These are phyloP conservation scores for Galaxea fascicularis DNA, from an alignment of 92 coral and sea anemone species.

Conservation along the genomic window DNA sequence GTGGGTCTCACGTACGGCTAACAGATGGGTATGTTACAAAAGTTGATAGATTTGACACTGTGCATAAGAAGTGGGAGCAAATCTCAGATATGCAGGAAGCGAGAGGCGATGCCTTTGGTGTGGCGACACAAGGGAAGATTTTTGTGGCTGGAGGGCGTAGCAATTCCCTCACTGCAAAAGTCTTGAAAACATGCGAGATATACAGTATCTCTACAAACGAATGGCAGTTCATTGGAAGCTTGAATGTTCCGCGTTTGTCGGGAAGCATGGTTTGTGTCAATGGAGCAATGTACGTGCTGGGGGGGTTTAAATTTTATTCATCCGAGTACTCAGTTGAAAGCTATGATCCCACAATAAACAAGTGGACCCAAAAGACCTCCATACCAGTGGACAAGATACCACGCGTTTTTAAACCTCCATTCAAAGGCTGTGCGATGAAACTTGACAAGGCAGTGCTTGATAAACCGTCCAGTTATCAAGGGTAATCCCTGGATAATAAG, in stretches of 20 bases:
- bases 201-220: constrained; percentile 8
- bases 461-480: not conserved
- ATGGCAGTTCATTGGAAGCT: constrained; percentile 20
- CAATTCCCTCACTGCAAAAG: too few species aligned
- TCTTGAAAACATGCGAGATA: not conserved
- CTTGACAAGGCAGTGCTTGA: not conserved
- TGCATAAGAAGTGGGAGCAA: constrained; percentile 22
- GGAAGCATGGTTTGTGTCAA: constrained; percentile 28
- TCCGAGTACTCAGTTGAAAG: not conserved
- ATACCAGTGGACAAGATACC: constrained; percentile 3
- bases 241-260: not conserved
- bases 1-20: not conserved
- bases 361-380: constrained; percentile 29
- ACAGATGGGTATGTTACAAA: not conserved
- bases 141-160: not conserved
- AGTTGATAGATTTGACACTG: constrained; percentile 13
- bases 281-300: constrained; percentile 6
- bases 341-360: constrained; percentile 4
- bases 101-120: not conserved
- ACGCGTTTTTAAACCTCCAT: not conserved
- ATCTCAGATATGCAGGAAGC: not conserved
- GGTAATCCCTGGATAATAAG: too few species aligned
- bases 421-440: constrained; percentile 16
- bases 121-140: constrained; percentile 3
- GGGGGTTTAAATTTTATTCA: not conserved